Base-by-base conservation (phyloP, 1,140 invertebrate genomes). In the Caenorhabditis briggsae region DNA sequence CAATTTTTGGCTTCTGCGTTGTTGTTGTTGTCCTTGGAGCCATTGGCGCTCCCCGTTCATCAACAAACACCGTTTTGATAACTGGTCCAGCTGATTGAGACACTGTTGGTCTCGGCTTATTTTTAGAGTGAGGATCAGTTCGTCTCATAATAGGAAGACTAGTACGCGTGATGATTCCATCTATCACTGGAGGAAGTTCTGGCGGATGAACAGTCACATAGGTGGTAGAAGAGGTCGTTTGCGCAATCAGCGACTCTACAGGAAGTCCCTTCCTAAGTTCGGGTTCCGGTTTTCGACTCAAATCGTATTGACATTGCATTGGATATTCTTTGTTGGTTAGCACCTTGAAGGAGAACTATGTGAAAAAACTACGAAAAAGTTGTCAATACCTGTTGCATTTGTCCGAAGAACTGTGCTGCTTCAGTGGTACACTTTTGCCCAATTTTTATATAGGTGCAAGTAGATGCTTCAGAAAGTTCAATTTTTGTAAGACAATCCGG, bases 281-380 rank as follows among this genome's bases (percentile, higher is more conserved):
- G 5, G 20, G 2, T 83, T 58, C 58, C 25, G 53, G 58, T 83
- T 48, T 58, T 5, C 43, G 43, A 12, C 43, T 58, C 46, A 86
- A 23, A 48, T 70, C 56, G 41, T 86, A 86, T 55, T 64, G 64
- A 48, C 85, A 86, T 83, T 86, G 85, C 59, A 86, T 70, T 33
- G 85, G 85, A 43, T 59, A 86, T 65, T 86, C 85, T 82, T 74
- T 70, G 59, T 86, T 86, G 11, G 85, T 82, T n/a, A 86, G 43
- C 9, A 83, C 82, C 85, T 86, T 3, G 48, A 61, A 58, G 25
- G 3, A n/a, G 1, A 48, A 74, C n/a, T 53, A 5, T 25, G 23
- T 8, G 14, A 14, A 18, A 12, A 20, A 18, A 25, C 14, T 55
- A 53, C 3, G 14, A 25, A 82, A 56, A 53, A 74, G 6, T 3